These are phyloP conservation scores for Astur gentilis DNA, from an alignment of 2,113 vertebrate species.

Conservation along the genomic window DNA sequence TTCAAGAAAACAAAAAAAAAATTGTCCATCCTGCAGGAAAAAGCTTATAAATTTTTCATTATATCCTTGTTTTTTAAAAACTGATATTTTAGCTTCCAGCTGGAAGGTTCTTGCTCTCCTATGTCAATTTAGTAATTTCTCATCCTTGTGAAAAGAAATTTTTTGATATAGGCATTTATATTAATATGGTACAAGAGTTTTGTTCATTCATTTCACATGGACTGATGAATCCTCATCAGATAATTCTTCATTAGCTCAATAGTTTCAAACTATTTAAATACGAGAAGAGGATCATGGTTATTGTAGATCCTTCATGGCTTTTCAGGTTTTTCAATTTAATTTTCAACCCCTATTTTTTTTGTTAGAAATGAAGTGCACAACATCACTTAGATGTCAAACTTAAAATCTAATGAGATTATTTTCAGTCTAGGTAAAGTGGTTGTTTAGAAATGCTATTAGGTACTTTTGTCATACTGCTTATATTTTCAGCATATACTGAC, in stretches of 20 bases:
- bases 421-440: background rate
- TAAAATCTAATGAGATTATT: background rate
- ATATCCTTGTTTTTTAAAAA: background rate
- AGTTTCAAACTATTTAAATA: background rate
- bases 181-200: background rate
- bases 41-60: background rate
- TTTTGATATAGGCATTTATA: background rate
- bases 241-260: background rate
- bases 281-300: background rate
- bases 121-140: background rate
- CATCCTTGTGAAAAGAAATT: background rate
- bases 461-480: background rate
- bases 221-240: background rate
- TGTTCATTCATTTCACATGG: background rate
- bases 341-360: background rate
- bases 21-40: background rate
- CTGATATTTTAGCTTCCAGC: background rate
- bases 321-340: background rate
- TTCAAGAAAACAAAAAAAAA: background rate
- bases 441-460: background rate
- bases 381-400: background rate
- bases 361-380: background rate
- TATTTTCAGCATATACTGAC: background rate
- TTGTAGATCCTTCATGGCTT: background rate
- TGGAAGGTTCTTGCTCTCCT: background rate